Percentiles rank a stretch among this genome's conserved stretches.
These are phyloP conservation scores for Eubasilissa regina DNA, from an alignment of 1,140 invertebrate genomes.

Conservation along the genomic window DNA sequence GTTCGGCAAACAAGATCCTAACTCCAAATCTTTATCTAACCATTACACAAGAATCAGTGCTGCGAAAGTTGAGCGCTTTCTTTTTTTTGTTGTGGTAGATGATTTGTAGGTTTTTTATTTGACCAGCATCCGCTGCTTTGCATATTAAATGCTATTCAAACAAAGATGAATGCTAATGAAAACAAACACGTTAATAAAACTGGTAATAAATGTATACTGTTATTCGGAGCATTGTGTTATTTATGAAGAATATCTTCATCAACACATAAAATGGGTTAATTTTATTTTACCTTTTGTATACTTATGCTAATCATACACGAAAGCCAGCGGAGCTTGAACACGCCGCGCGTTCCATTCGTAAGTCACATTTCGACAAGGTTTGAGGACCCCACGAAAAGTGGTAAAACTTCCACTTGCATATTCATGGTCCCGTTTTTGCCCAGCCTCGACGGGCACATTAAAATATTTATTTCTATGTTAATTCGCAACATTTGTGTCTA, in stretches of 20 bases:
- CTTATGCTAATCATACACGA: conserved; percentile 25
- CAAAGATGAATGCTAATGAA: not conserved
- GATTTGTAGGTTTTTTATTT: too few species aligned
- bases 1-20: too few species aligned
- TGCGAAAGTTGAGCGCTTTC: too few species aligned
- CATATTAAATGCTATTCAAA: too few species aligned
- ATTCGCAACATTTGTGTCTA: not conserved
- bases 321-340: conserved; percentile 8
- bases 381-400: not conserved
- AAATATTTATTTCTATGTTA: conserved; percentile 16
- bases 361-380: not conserved
- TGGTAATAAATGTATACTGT: conserved; percentile 6
- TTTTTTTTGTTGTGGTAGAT: too few species aligned
- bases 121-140: too few species aligned
- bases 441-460: not conserved
- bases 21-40: too few species aligned
- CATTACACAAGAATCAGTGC: too few species aligned
- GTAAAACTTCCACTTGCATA: conserved; percentile 3
- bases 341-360: not conserved
- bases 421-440: not conserved
- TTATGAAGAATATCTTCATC: not conserved
- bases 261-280: conserved; percentile 25
- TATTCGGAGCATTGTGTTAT: not conserved
- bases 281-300: conserved; percentile 14
- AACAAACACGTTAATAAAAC: conserved; percentile 7